Conservation (phyloP, 2,797 vertebrate genomes). For the Xyrichtys novacula region DNA sequence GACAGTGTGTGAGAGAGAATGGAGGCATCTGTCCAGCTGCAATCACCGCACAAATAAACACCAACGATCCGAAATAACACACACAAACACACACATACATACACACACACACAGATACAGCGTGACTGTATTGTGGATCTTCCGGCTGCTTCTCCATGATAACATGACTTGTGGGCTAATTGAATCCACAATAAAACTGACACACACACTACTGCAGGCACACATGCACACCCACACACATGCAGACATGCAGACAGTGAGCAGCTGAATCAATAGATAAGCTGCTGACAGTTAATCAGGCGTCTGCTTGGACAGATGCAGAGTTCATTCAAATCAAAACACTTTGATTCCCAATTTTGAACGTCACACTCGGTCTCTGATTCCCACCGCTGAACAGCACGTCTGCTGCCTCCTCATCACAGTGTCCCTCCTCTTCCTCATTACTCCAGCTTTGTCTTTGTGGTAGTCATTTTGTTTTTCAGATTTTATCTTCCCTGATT, state of each 20-base stretch:
- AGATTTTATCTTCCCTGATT: background rate
- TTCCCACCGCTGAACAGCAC: background rate
- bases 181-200: constrained; percentile 56
- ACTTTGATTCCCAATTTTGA: constrained; percentile 23
- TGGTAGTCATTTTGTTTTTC: background rate
- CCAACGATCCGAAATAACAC: constrained; percentile 34
- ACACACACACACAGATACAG: constrained; percentile 27
- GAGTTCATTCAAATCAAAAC: constrained; percentile 36
- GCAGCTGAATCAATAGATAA: constrained; percentile 72
- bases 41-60: constrained; percentile 23
- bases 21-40: constrained; percentile 47
- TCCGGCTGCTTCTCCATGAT: constrained; percentile 63
- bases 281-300: constrained; percentile 62
- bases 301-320: constrained; percentile 49
- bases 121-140: constrained; percentile 55
- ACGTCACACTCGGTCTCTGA: background rate
- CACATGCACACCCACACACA: constrained; percentile 11
- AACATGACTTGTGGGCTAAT: constrained; percentile 66
- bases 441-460: background rate
- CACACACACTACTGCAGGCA: constrained; percentile 9
- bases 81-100: constrained; percentile 23
- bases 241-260: constrained; percentile 11
- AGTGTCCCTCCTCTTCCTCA: constrained; percentile 15
- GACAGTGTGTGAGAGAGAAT: constrained; percentile 31
- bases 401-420: constrained; percentile 17